phyloP scores from a whole-genome alignment of 1,140 invertebrate species.

The Micrasema minimum region DNA sequence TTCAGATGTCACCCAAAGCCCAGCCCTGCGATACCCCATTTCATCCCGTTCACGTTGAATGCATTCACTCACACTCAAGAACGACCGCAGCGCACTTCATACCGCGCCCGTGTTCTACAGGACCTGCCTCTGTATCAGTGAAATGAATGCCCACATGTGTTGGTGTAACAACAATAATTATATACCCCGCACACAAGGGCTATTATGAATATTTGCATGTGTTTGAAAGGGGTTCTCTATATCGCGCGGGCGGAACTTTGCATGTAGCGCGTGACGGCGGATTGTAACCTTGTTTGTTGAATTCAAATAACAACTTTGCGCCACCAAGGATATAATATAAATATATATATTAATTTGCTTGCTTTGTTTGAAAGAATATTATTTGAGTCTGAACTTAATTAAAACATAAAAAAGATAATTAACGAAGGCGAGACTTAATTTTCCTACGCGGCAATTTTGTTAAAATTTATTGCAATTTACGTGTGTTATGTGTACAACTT shows the following conservation, averaged over 20 bases:
- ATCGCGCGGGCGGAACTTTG: not conserved
- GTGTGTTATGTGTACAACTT: too few species aligned
- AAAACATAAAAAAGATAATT: too few species aligned
- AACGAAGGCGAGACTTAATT: too few species aligned
- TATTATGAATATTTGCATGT: constrained; percentile 40
- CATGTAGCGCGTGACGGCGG: constrained; percentile 9
- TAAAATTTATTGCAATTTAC: too few species aligned
- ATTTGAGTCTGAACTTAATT: too few species aligned
- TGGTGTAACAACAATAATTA: constrained; percentile 35
- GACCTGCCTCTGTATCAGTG: not conserved
- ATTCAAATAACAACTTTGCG: constrained; percentile 7
- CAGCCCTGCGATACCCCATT: constrained; percentile 16
- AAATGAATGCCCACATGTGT: constrained; percentile 15
- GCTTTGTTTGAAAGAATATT: not conserved
- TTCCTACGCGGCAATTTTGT: too few species aligned
- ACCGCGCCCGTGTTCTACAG: not conserved
- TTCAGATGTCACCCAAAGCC: not conserved
- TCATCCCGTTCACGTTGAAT: constrained; percentile 22
- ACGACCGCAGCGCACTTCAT: constrained; percentile 26
- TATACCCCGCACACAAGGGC: constrained; percentile 20
- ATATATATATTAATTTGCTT: not conserved
- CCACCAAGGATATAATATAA: not conserved
- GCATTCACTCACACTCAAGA: constrained; percentile 35
- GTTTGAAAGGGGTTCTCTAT: constrained; percentile 21
- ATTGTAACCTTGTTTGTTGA: constrained; percentile 35